A percentile compares a stretch with the other conserved stretches of the same genome.
phyloP scores from a whole-genome alignment of 1,140 invertebrate species.

The Mya arenaria region DNA sequence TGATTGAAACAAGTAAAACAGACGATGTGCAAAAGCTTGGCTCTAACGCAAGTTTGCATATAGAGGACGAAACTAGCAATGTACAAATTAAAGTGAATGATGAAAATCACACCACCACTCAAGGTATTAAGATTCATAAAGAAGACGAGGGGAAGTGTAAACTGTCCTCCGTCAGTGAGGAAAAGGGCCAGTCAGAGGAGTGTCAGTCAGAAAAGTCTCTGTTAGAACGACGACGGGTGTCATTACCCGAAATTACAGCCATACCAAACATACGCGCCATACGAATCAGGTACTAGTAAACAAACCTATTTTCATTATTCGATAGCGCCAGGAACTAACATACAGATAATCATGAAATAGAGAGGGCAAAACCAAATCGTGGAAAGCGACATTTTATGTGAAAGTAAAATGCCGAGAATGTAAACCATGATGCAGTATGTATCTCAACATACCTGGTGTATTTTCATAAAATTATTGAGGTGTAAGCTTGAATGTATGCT shows the following conservation, averaged over 20 bases:
- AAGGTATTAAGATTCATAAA: background rate
- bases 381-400: too few species aligned
- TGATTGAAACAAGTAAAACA: background rate
- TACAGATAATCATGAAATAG: too few species aligned
- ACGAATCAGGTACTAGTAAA: slow-evolving; percentile 34
- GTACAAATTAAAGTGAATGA: background rate
- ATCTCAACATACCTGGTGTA: too few species aligned
- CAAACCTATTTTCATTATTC: too few species aligned
- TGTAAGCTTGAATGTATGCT: too few species aligned
- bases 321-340: too few species aligned
- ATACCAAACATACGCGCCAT: slow-evolving; percentile 40
- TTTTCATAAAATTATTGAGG: too few species aligned
- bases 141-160: background rate
- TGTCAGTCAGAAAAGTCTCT: background rate
- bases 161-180: background rate
- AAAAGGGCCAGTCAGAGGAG: background rate
- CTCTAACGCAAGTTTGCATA: background rate
- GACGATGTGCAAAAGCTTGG: background rate
- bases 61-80: slow-evolving; percentile 16
- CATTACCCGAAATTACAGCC: slow-evolving; percentile 43
- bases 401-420: too few species aligned
- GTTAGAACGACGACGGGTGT: slow-evolving; percentile 41
- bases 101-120: background rate
- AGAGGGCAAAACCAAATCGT: too few species aligned
- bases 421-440: too few species aligned